Percentiles rank a stretch among this genome's conserved stretches.
Conservation (phyloP, 1,140 invertebrate species). For the Cherax quadricarinatus region DNA sequence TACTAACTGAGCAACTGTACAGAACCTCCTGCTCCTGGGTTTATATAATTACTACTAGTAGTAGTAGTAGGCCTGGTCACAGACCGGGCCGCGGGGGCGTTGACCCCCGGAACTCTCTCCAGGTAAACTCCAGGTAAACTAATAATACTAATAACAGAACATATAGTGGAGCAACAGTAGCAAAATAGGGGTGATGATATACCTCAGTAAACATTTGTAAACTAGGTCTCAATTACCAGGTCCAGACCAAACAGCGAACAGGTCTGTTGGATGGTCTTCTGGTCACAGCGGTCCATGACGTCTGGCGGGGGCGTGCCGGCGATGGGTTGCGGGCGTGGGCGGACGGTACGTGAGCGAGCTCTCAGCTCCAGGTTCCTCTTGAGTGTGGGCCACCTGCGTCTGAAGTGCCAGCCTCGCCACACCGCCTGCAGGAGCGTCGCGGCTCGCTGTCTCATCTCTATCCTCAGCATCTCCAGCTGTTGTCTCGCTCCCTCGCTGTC, state of each 20-base stretch:
- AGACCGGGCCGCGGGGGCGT: too few species aligned
- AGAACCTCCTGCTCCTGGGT: too few species aligned
- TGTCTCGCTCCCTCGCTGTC: slow-evolving; percentile 93
- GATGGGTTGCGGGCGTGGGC: slow-evolving; percentile 87
- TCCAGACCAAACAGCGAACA: slow-evolving; percentile 93
- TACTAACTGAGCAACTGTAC: too few species aligned
- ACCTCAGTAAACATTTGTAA: too few species aligned
- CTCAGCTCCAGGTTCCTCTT: slow-evolving; percentile 76
- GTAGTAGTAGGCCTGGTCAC: too few species aligned
- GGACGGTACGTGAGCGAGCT: slow-evolving; percentile 60
- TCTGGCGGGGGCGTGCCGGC: slow-evolving; percentile 81
- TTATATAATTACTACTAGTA: too few species aligned
- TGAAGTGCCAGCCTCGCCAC: slow-evolving; percentile 87
- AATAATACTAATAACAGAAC: too few species aligned
- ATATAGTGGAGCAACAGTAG: too few species aligned
- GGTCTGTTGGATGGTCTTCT: slow-evolving; percentile 91
- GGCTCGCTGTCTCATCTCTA: slow-evolving; percentile 86
- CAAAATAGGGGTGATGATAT: too few species aligned
- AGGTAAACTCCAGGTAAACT: too few species aligned
- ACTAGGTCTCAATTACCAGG: slow-evolving; percentile 81
- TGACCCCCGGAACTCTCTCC: too few species aligned
- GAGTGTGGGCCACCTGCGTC: slow-evolving; percentile 83
- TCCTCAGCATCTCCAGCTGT: slow-evolving; percentile 88
- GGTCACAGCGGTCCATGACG: slow-evolving; percentile 85
- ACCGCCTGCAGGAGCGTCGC: slow-evolving; percentile 86